Percentiles rank a stretch among this genome's conserved stretches.
Conservation (phyloP, 2,888 invertebrate genomes). For the Eupithecia inturbata region DNA sequence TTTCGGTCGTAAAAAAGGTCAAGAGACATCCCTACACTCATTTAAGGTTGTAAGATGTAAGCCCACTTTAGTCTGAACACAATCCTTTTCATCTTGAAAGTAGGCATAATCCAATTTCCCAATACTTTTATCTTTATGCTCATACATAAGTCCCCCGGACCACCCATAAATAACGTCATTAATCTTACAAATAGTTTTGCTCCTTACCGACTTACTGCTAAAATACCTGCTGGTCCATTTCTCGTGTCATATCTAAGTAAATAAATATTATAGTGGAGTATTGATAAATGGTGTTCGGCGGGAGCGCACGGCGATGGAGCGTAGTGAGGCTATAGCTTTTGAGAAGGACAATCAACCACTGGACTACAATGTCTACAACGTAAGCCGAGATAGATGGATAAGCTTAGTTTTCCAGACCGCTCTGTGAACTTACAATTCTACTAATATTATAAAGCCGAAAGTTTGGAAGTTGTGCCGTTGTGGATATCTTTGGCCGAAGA, state of each 20-base stretch:
- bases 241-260: slow-evolving; percentile 47
- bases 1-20: background rate
- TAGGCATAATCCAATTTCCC: slow-evolving; percentile 16
- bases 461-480: background rate
- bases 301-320: slow-evolving; percentile 30
- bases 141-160: slow-evolving; percentile 18
- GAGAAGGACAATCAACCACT: slow-evolving; percentile 7
- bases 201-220: slow-evolving; percentile 40
- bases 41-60: background rate
- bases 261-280: slow-evolving; percentile 54
- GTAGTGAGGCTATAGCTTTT: slow-evolving; percentile 16
- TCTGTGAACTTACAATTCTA: background rate
- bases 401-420: background rate
- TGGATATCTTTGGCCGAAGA: background rate
- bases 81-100: slow-evolving; percentile 9
- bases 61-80: background rate
- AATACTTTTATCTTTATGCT: slow-evolving; percentile 25
- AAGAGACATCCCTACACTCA: background rate
- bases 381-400: background rate
- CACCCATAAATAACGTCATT: slow-evolving; percentile 30
- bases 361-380: slow-evolving; percentile 12
- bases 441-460: background rate
- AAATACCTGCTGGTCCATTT: slow-evolving; percentile 44
- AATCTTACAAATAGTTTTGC: slow-evolving; percentile 39
- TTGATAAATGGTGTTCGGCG: slow-evolving; percentile 53